A percentile compares a stretch with the other conserved stretches of the same genome.
These are phyloP conservation scores for Scotopteryx bipunctaria DNA, from an alignment of 2,888 invertebrate genomes.

Conservation along the genomic window DNA sequence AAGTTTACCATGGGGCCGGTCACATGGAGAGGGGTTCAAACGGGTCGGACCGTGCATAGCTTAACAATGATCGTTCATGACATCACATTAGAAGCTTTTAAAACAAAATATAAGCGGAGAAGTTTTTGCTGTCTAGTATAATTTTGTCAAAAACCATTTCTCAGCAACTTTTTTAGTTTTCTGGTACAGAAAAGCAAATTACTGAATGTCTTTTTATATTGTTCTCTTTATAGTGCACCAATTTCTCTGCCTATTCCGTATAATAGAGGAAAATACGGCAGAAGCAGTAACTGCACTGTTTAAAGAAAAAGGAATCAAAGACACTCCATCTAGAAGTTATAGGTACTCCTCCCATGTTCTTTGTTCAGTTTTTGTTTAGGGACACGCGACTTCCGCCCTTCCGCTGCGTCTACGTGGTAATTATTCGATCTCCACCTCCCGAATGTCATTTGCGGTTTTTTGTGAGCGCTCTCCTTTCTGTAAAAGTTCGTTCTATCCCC, in stretches of 20 bases:
- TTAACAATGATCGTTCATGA: conserved; percentile 6
- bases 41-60: background rate
- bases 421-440: conserved; percentile 72
- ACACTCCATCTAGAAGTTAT: no score
- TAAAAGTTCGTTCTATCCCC: conserved; percentile 72
- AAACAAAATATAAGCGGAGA: background rate
- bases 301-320: no score
- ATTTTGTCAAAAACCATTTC: no score
- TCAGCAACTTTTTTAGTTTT: no score
- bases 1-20: conserved; percentile 53
- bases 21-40: conserved; percentile 3
- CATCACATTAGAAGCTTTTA: background rate
- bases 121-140: no score
- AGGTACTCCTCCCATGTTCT: background rate
- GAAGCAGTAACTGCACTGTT: no score
- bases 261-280: no score
- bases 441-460: conserved; percentile 77
- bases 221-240: no score
- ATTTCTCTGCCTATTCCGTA: no score
- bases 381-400: conserved; percentile 33
- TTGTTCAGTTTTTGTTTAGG: conserved; percentile 2
- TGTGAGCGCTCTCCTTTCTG: conserved; percentile 62
- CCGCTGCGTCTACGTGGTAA: conserved; percentile 44
- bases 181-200: no score
- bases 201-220: no score